Evolutionary conservation across 2,888 invertebrate genomes (phyloP).

Genomic region (Oxycera nigricornis): DNA sequence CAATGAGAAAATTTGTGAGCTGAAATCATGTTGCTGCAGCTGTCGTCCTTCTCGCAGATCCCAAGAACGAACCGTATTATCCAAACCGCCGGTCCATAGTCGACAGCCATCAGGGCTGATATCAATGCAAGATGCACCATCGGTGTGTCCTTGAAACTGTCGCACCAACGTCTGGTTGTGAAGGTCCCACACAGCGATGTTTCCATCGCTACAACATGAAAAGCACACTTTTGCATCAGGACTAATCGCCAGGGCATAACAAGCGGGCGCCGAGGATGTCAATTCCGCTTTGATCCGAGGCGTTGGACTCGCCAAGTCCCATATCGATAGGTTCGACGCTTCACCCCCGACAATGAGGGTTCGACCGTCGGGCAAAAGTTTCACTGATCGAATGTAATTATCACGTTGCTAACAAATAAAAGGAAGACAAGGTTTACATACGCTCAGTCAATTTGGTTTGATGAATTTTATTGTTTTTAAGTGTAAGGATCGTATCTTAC

Average conservation of each 20-base stretch:
- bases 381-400: constrained; percentile 95
- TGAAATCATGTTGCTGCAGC: constrained; percentile 94
- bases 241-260: constrained; percentile 96
- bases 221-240: constrained; percentile 98
- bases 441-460: not conserved
- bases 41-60: constrained; percentile 92
- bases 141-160: constrained; percentile 95
- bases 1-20: constrained; percentile 84
- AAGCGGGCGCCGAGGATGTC: constrained; percentile 92
- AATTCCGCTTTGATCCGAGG: constrained; percentile 92
- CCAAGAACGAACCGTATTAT: constrained; percentile 97
- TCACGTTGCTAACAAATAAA: constrained; percentile 78
- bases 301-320: constrained; percentile 92
- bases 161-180: constrained; percentile 90
- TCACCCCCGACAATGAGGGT: constrained; percentile 97
- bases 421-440: too few relatives aligned
- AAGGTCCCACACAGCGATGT: constrained; percentile 96
- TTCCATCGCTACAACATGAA: constrained; percentile 98
- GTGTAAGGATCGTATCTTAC: constrained; percentile 61
- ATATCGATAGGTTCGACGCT: constrained; percentile 92
- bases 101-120: constrained; percentile 92
- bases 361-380: constrained; percentile 90
- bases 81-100: constrained; percentile 92
- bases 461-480: constrained; percentile 8
- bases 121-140: constrained; percentile 97